phyloP scores from a whole-genome alignment of 1,140 invertebrate species.

The Megalopta genalis region DNA sequence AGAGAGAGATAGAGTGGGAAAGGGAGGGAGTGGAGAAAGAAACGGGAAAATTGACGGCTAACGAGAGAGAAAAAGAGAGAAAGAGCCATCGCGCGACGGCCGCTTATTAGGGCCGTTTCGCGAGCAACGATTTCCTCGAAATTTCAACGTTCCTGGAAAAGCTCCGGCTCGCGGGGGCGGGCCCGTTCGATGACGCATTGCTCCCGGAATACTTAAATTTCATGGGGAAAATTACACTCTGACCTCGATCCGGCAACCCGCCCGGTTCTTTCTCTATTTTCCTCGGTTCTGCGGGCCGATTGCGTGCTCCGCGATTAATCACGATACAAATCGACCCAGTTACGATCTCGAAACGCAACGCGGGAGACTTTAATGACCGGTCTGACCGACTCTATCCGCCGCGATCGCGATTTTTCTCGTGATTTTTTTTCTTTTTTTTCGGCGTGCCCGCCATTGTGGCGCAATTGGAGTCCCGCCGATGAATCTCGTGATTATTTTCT shows the following conservation, averaged over 20 bases:
- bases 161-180: neutral
- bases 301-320: slow-evolving; percentile 53
- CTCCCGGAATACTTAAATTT: slow-evolving; percentile 52
- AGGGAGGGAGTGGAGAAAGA: too few species aligned
- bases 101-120: slow-evolving; percentile 46
- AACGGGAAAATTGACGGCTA: slow-evolving; percentile 6
- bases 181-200: slow-evolving; percentile 27
- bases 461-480: too few species aligned
- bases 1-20: too few species aligned
- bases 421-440: too few species aligned
- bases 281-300: neutral
- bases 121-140: slow-evolving; percentile 31
- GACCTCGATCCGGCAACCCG: slow-evolving; percentile 28
- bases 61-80: slow-evolving; percentile 5
- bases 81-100: neutral
- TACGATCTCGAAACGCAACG: slow-evolving; percentile 28
- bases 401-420: neutral
- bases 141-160: slow-evolving; percentile 24
- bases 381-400: neutral
- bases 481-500: too few species aligned
- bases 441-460: too few species aligned
- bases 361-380: slow-evolving; percentile 26
- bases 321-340: slow-evolving; percentile 57
- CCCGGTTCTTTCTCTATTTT: neutral
- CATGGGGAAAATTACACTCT: slow-evolving; percentile 46